Conservation (phyloP, 1,140 invertebrate genomes). For the Callitettix versicolor region DNA sequence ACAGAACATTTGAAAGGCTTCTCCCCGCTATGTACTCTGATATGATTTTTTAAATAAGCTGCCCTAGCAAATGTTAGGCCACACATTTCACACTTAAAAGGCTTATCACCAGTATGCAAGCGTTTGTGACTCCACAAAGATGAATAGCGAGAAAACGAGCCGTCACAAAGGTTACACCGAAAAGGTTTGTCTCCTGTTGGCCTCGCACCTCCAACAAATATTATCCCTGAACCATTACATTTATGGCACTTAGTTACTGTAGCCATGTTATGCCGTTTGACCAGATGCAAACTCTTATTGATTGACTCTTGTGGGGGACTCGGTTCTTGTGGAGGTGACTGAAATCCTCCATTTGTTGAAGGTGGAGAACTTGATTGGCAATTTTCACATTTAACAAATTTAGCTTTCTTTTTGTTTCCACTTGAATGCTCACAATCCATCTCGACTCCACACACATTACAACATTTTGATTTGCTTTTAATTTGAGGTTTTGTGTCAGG, state of each 20-base stretch:
- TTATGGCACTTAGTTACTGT: constrained; percentile 77
- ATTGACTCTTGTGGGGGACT: constrained; percentile 4
- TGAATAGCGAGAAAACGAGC: constrained; percentile 46
- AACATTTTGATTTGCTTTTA: constrained; percentile 32
- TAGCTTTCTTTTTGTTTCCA: constrained; percentile 25
- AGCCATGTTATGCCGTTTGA: constrained; percentile 67
- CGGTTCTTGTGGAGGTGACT: constrained; percentile 5
- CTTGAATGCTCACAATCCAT: constrained; percentile 34
- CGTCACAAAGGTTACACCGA: constrained; percentile 77
- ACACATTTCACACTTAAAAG: constrained; percentile 86
- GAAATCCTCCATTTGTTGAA: background rate
- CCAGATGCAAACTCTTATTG: constrained; percentile 61
- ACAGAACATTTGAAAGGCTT: constrained; percentile 80
- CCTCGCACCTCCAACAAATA: constrained; percentile 51
- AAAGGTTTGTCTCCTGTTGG: constrained; percentile 58
- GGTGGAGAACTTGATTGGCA: constrained; percentile 15
- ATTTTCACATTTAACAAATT: constrained; percentile 29
- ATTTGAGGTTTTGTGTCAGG: constrained; percentile 25
- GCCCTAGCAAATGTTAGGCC: constrained; percentile 86
- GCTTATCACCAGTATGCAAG: constrained; percentile 76
- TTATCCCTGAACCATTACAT: constrained; percentile 76
- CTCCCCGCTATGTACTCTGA: constrained; percentile 65
- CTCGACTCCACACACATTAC: constrained; percentile 37
- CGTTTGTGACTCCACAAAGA: constrained; percentile 78
- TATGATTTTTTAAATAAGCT: constrained; percentile 85